These are phyloP conservation scores for Lutraria rhynchaena DNA, from an alignment of 1,140 invertebrate species.

Conservation along the genomic window DNA sequence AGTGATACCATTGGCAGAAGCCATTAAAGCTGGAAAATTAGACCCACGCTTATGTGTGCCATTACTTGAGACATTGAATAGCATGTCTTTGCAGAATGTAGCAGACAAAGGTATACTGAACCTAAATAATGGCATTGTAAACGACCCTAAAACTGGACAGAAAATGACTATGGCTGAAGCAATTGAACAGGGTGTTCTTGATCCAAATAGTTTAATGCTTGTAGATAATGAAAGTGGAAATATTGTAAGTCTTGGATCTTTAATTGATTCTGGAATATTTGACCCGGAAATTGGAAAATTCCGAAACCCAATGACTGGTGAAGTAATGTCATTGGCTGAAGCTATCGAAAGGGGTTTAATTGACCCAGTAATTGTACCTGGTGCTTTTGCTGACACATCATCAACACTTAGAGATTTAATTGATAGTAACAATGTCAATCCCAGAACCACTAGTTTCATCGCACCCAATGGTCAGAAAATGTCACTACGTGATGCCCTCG, in stretches of 20 bases:
- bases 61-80: slow-evolving; percentile 87
- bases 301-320: slow-evolving; percentile 87
- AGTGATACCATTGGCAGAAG: slow-evolving; percentile 65
- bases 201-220: slow-evolving; percentile 74
- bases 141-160: slow-evolving; percentile 66
- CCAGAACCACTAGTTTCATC: slow-evolving; percentile 75
- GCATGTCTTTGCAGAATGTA: slow-evolving; percentile 85
- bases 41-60: slow-evolving; percentile 83
- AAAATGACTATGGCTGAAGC: slow-evolving; percentile 84
- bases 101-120: slow-evolving; percentile 87
- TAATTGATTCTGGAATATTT: slow-evolving; percentile 83
- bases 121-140: slow-evolving; percentile 68
- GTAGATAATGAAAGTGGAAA: slow-evolving; percentile 74
- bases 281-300: slow-evolving; percentile 88
- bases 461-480: slow-evolving; percentile 75
- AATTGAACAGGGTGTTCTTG: slow-evolving; percentile 65
- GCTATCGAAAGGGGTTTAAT: slow-evolving; percentile 91
- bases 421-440: slow-evolving; percentile 75
- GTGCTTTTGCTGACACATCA: slow-evolving; percentile 72
- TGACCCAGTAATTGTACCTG: slow-evolving; percentile 68
- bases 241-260: slow-evolving; percentile 69
- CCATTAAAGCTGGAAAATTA: slow-evolving; percentile 71
- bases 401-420: slow-evolving; percentile 75
- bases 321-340: slow-evolving; percentile 88
- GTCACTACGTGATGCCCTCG: slow-evolving; percentile 78